Evolutionary conservation across 2,113 vertebrate species (phyloP).

Genomic region (Etia nguti): DNA sequence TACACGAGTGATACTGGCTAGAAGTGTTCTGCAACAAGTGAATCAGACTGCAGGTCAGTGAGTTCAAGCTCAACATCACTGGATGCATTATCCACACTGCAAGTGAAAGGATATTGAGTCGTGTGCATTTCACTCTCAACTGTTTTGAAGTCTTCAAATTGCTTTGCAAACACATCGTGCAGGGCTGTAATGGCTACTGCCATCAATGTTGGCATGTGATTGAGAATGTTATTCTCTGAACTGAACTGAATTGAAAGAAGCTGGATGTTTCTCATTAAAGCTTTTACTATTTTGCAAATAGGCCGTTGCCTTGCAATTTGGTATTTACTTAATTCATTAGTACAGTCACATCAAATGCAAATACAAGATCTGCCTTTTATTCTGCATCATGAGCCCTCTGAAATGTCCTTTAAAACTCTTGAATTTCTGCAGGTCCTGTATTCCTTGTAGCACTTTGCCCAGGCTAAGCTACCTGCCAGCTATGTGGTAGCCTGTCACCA

Average conservation of each 20-base stretch:
- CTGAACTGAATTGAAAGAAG: not conserved
- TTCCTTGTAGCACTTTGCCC: not conserved
- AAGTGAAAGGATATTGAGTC: not conserved
- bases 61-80: not conserved
- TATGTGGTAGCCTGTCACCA: not conserved
- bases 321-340: not conserved
- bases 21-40: not conserved
- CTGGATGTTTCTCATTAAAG: not conserved
- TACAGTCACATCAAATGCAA: not conserved
- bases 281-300: not conserved
- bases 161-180: not conserved
- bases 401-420: not conserved
- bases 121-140: not conserved
- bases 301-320: not conserved
- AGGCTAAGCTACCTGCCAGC: not conserved
- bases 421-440: not conserved
- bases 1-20: not conserved
- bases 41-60: not conserved
- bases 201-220: not conserved
- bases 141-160: not conserved
- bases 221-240: not conserved
- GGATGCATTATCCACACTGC: not conserved
- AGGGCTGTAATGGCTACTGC: not conserved
- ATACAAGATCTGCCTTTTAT: not conserved
- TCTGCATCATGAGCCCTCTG: not conserved